phyloP scores from a whole-genome alignment of 2,888 invertebrate genomes.

The Lymantria dispar region DNA sequence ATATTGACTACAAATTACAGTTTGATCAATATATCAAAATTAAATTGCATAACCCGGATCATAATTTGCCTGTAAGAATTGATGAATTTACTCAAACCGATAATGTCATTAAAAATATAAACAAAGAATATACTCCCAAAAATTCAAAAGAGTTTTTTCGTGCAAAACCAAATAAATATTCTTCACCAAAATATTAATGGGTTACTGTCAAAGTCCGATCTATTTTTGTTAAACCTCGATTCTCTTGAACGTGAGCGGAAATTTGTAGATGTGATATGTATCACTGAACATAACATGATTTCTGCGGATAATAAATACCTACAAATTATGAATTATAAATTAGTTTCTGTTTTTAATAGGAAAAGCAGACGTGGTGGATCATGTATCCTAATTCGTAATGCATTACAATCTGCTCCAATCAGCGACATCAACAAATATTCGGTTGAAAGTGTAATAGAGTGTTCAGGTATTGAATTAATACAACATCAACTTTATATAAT shows the following conservation, averaged over 20 bases:
- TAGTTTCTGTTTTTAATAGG: background rate
- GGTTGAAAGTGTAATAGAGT: slow-evolving; percentile 4
- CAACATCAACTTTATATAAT: slow-evolving; percentile 4
- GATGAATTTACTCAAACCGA: background rate
- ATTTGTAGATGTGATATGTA: background rate
- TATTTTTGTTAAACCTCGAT: background rate
- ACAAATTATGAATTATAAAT: background rate
- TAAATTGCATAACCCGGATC: background rate
- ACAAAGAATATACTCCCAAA: background rate
- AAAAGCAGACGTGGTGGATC: background rate
- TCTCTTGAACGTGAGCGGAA: background rate
- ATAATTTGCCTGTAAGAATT: background rate
- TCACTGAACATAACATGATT: background rate
- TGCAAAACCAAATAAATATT: background rate
- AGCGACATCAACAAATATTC: slow-evolving; percentile 4
- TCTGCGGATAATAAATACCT: background rate
- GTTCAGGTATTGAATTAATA: slow-evolving; percentile 4
- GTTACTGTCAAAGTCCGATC: slow-evolving; percentile 3
- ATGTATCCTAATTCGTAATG: background rate
- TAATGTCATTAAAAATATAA: background rate
- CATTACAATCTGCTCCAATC: background rate
- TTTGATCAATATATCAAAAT: background rate
- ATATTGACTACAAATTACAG: background rate
- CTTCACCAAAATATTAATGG: slow-evolving; percentile 10
- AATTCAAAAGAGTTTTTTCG: background rate